A percentile compares a stretch with the other conserved stretches of the same genome.
Evolutionary conservation across 2,113 vertebrate species (phyloP).

Genomic region (Varanus salvator): DNA sequence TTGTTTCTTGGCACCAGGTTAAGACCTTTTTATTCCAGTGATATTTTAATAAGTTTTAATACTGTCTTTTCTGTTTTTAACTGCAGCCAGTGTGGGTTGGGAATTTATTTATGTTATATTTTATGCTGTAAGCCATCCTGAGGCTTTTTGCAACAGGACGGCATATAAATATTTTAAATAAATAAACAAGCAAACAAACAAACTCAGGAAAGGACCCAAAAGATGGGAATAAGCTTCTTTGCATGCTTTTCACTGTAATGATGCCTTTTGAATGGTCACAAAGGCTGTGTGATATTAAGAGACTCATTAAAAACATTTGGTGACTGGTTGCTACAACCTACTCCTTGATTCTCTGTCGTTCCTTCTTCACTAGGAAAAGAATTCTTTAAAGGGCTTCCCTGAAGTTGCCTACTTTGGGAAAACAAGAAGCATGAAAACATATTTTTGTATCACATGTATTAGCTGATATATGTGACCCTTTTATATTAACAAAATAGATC

Average conservation of each 20-base stretch:
- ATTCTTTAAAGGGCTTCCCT: neutral
- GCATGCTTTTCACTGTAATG: neutral
- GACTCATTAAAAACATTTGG: neutral
- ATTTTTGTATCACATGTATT: neutral
- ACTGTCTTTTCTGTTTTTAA: too few species aligned
- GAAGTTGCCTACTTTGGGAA: neutral
- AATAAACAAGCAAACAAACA: neutral
- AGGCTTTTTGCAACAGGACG: too few species aligned
- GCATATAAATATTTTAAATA: too few species aligned
- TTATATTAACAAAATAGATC: conserved; percentile 28
- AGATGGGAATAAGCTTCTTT: neutral
- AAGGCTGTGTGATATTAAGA: neutral
- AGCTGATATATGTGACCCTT: neutral
- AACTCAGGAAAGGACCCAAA: neutral
- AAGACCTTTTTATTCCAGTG: too few species aligned
- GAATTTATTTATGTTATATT: too few species aligned
- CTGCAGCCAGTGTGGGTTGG: too few species aligned
- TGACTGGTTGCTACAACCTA: neutral
- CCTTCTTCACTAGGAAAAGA: neutral
- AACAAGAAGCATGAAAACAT: neutral
- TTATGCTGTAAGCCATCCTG: too few species aligned
- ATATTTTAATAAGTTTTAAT: too few species aligned
- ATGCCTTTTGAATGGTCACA: neutral
- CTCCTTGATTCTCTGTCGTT: too few species aligned
- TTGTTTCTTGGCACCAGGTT: too few species aligned